These are phyloP conservation scores for Urocolius indicus DNA, from an alignment of 2,113 vertebrate genomes.

Conservation along the genomic window DNA sequence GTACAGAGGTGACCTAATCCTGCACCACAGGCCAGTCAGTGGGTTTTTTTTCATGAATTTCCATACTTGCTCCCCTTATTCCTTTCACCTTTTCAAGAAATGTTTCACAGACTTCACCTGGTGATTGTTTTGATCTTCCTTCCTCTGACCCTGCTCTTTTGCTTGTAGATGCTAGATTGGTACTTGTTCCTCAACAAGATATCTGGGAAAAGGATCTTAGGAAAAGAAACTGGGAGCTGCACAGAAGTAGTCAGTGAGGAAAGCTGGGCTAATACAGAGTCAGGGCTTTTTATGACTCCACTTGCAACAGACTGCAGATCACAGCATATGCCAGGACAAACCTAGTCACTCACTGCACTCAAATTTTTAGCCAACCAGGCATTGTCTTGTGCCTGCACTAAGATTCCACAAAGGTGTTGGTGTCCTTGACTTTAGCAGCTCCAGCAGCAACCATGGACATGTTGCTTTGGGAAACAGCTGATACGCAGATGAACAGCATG, in stretches of 20 bases:
- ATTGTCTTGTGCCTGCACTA: not conserved
- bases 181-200: not conserved
- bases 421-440: not conserved
- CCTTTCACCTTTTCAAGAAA: not conserved
- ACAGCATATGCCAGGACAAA: accelerated
- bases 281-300: accelerated
- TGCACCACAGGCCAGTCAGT: not conserved
- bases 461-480: not conserved
- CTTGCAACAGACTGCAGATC: not conserved
- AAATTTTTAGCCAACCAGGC: not conserved
- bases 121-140: not conserved
- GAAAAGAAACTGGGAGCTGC: not conserved
- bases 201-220: not conserved
- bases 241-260: not conserved
- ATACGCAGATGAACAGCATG: not conserved
- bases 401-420: accelerated
- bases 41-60: not conserved
- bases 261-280: not conserved
- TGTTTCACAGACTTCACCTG: not conserved
- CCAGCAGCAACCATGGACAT: accelerated
- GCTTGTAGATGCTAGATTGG: accelerated
- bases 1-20: accelerated
- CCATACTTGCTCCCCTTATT: not conserved
- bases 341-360: accelerated
- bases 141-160: not conserved